These are phyloP conservation scores for Bradypus variegatus DNA, from an alignment of 2,797 vertebrate species.

Conservation along the genomic window DNA sequence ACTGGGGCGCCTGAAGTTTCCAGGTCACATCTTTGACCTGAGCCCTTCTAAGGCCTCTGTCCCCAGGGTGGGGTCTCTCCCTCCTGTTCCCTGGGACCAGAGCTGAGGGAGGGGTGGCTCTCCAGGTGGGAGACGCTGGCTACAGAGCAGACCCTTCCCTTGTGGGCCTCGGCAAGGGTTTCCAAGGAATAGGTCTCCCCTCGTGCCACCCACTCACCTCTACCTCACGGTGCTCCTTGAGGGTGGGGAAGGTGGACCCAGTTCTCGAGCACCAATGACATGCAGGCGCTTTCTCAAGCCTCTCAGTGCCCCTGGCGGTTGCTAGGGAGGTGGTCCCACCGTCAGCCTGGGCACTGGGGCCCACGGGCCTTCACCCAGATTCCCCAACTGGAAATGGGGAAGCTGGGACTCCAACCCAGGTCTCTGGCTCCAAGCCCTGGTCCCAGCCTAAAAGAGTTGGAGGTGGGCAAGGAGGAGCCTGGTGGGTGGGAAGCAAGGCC, in stretches of 20 bases:
- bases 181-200: neutral
- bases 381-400: neutral
- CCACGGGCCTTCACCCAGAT: neutral
- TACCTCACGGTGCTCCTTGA: neutral
- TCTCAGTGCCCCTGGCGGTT: neutral
- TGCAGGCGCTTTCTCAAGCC: neutral
- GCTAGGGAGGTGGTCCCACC: accelerated
- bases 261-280: accelerated
- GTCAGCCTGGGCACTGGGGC: neutral
- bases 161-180: neutral
- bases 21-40: neutral
- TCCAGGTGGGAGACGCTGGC: neutral
- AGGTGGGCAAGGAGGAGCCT: neutral
- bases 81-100: neutral
- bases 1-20: neutral
- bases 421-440: neutral
- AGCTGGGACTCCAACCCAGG: neutral
- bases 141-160: no score
- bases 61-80: neutral
- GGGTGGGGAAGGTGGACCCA: neutral
- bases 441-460: neutral
- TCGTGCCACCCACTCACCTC: neutral
- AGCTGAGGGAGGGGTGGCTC: neutral
- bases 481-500: neutral
- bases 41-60: neutral